Evolutionary conservation across 2,113 vertebrate genomes (phyloP), one percentile per base, ranked within the genome.

Genomic region (Passer montanus): DNA sequence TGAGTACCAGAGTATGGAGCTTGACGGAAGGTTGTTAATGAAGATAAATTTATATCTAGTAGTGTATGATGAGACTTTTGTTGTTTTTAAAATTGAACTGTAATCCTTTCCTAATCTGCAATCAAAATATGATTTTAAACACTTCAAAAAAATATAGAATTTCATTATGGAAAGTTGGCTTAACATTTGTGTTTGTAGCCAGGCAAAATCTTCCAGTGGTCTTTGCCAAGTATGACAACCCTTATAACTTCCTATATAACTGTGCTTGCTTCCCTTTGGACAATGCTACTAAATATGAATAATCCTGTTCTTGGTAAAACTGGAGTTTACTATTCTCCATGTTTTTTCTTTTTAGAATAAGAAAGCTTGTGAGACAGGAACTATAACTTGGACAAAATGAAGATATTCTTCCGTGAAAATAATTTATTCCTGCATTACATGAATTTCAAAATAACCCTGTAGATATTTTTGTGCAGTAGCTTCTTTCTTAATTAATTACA

Each of bases 81-180:
- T 83, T 85, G 35, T 50, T 90, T 75, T 83, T 63, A 58, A 87
- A 60, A 46, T 50, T 19, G 7, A 78, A 37, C 10, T 44, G 41
- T 49, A 87, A 66, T 78, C 33, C 23, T 84, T 87, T 81, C 27
- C 18, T 55, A 64, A 43, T 84, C 27, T 74, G 4, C 41, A 87
- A 39, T 72, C 33, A 95, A 82, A 70, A 58, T 58, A 49, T 4
- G 26, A 46, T 79, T 70, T 66, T 17, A 88, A 84, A 14, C 7
- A 50, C 10, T 75, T 92, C 63, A 35, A 4, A 0, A 7, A 2
- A 7, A 47, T 11, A 1, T 50, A 3, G 35, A 15, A 44, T 66
- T 88, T 90, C 8, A 46, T 1, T 53, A 2, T 69, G 24, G 78
- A 17, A 49, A 31, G 24, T 70, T 81, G 84, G n/a, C 49, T 81